Evolutionary conservation across 1,140 invertebrate species (phyloP), one percentile per base, ranked within the genome.

Genomic region (Leptestheria dahalacensis): DNA sequence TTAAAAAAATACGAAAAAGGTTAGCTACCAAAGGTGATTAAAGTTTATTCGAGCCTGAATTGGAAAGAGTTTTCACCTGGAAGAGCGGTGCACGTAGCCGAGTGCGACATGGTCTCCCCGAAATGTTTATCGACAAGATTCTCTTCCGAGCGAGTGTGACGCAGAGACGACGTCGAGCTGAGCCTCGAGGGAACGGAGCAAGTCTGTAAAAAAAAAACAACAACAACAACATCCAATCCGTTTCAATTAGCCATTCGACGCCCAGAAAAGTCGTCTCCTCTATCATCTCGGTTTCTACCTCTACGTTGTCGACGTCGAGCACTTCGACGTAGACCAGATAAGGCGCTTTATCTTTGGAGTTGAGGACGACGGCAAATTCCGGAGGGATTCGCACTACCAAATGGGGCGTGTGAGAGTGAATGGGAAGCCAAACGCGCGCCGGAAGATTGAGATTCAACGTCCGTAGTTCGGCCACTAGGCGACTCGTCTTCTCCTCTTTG

Each of bases 331-430:
- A 99, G 66, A 99, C 86, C 68, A 98, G 88, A 71, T 95, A 99
- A 0, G 96, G 96, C 48, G 95, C 92, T 85, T 97, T 98, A 72
- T 98, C 95, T 78, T 99, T 99, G 53, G 93, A 97, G 72, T 99
- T 99, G 54, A 99, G 82, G 49, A 99, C 93, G 55, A 93, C 93
- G 50, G 94, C 91, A 63, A 88, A 86, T 65, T 91, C 89, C 61
- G 93, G 91, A 28, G 94, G 91, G 70, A 96, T 88, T 66, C 91
- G 76, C 33, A 96, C 84, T 64, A 96, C 84, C 69, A 95, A 85
- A 76, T 90, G 87, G 46, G 80, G 79, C 58, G 77, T 71, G n/a
- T 66, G 68, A 64, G 77, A 78, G 66, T 85, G 79, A 41, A 97
- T 78, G 15, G 96, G 96, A 61, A 99, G 74, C 94, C 95, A 99